These are phyloP conservation scores for Drosophila parthenogenetica DNA, from an alignment of 2,888 invertebrate species.

Conservation along the genomic window DNA sequence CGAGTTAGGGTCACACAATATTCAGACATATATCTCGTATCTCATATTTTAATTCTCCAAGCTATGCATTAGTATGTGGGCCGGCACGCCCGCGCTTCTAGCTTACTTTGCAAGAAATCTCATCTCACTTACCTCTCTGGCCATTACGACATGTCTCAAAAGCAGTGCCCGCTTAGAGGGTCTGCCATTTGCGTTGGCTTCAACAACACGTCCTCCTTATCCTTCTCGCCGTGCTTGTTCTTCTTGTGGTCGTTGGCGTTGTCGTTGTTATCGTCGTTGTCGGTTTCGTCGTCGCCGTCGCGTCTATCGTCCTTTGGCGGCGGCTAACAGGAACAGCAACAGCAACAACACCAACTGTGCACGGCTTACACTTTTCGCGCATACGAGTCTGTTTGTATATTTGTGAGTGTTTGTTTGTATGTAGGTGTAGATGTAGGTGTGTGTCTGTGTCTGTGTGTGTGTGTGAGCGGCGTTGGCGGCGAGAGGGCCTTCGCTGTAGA, in stretches of 20 bases:
- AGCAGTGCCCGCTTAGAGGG: slow-evolving; percentile 85
- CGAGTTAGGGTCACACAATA: slow-evolving; percentile 4
- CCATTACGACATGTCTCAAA: slow-evolving; percentile 86
- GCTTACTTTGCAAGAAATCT: slow-evolving; percentile 24
- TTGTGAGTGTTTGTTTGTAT: slow-evolving; percentile 35
- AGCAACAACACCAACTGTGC: slow-evolving; percentile 62
- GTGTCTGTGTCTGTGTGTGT: not conserved
- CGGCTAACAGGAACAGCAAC: slow-evolving; percentile 66
- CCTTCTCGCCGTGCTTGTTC: slow-evolving; percentile 4
- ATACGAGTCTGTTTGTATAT: slow-evolving; percentile 59
- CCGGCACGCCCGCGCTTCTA: slow-evolving; percentile 53
- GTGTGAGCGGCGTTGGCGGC: slow-evolving; percentile 36
- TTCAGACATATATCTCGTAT: not conserved
- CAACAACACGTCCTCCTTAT: slow-evolving; percentile 48
- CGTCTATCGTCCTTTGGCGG: slow-evolving; percentile 64
- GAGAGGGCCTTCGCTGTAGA: slow-evolving; percentile 44
- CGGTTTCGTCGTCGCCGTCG: slow-evolving; percentile 56
- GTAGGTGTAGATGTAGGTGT: slow-evolving; percentile 13
- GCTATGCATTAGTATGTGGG: slow-evolving; percentile 45
- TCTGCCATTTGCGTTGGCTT: slow-evolving; percentile 83
- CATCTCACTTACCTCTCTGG: slow-evolving; percentile 85
- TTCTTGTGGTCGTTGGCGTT: slow-evolving; percentile 8
- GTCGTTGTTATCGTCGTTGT: slow-evolving; percentile 37
- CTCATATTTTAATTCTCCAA: slow-evolving; percentile 42
- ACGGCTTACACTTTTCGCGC: slow-evolving; percentile 77